Evolutionary conservation across 2,113 vertebrate species (phyloP), one percentile per base, ranked within the genome.

Genomic region (Heterotilapia buettikoferi): DNA sequence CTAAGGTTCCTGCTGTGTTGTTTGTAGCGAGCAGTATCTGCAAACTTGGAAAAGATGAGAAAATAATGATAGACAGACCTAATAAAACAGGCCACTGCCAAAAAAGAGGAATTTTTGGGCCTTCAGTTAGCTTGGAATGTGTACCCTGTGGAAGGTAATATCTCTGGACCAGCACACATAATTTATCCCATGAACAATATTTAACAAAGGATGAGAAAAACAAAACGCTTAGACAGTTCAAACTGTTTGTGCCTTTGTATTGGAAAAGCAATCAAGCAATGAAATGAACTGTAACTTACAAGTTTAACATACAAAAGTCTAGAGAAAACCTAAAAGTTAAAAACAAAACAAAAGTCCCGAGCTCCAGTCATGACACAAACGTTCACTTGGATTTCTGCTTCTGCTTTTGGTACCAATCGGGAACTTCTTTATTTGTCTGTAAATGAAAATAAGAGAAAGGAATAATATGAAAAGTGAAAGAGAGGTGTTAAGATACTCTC

Each of bases 351-450:
- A 45, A 83, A 40, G n/a, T 29, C 73, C 82, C 82, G 79, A 88
- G 38, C 45, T 84, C 13, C 31, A 38, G 16, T 36, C n/a, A 18
- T 16, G 54, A 71, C 6, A 52, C 5, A 73, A 43, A 47, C 5
- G 2, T 12, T 95, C 86, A 96, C 88, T 94, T 95, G 24, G 86
- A 80, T 87, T 92, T 95, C 56, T 88, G 96, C 85, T 96, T 97
- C 61, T 94, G 88, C 86, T 96, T 97, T 91, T 96, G 97, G 93
- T 95, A 95, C 97, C 97, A 97, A 38, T 92, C 95, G 54, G 97
- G 97, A 93, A 89, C 95, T 87, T 97, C 97, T 94, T 96, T 97
- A 89, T 98, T 99, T 47, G 98, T 99, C 98, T 99, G 97, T 66
- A 94, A 92, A 94, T 56, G 87, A 91, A 86, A 88, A 31, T 88